Percentiles rank a stretch among this genome's conserved stretches.
These are phyloP conservation scores for Epizoanthus ramosus DNA, from an alignment of 92 coral and sea anemone genomes.

Conservation along the genomic window DNA sequence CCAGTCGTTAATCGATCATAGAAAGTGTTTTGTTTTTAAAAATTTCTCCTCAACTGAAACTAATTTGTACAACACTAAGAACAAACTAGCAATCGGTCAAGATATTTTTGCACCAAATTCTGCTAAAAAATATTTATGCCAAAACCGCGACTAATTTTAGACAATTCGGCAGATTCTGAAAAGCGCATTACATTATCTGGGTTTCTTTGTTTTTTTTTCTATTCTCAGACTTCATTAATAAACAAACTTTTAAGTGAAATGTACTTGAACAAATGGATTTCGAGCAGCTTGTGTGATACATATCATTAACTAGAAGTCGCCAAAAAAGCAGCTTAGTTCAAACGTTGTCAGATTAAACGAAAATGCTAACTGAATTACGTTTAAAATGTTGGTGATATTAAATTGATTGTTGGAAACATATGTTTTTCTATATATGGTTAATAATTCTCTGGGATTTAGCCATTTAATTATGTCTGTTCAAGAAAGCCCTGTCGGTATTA, in stretches of 20 bases:
- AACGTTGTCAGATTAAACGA: too few species aligned
- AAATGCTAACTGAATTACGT: background rate
- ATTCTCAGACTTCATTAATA: conserved; percentile 11
- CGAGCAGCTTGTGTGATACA: background rate
- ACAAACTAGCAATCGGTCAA: background rate
- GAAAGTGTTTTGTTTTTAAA: background rate
- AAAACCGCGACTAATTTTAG: background rate
- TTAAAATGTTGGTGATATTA: background rate
- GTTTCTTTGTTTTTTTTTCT: conserved; percentile 10
- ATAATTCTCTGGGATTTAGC: too few species aligned
- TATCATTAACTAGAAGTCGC: background rate
- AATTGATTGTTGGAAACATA: background rate
- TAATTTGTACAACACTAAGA: background rate
- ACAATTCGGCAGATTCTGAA: background rate
- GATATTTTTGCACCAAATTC: background rate
- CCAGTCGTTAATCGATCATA: background rate
- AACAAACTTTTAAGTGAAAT: conserved; percentile 9
- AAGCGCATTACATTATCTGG: background rate
- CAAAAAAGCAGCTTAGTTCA: too few species aligned
- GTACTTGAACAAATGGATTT: conserved; percentile 16
- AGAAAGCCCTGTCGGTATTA: too few species aligned
- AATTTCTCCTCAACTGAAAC: background rate
- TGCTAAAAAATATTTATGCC: too few species aligned
- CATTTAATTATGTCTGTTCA: too few species aligned
- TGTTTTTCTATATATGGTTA: too few species aligned